Conservation (phyloP, 2,113 vertebrate species). For the Papio anubis region DNA sequence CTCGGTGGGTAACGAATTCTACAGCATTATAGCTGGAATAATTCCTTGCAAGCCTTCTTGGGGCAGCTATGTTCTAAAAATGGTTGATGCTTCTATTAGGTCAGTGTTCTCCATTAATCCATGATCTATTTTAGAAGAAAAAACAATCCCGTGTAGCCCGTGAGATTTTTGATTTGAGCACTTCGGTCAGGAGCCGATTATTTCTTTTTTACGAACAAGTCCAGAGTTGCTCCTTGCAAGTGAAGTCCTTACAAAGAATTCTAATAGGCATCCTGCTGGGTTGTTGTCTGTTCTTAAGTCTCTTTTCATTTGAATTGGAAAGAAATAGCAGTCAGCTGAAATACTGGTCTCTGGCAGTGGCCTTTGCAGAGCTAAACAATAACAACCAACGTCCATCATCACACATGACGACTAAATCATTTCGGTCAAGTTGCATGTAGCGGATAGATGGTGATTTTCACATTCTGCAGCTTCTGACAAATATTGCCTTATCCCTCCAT, state of each 20-base stretch:
- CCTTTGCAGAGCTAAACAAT: constrained; percentile 62
- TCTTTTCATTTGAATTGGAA: constrained; percentile 73
- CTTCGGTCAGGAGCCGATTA: constrained; percentile 28
- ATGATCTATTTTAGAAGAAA: constrained; percentile 56
- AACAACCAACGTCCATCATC: constrained; percentile 58
- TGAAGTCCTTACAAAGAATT: constrained; percentile 70
- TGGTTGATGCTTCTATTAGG: not conserved
- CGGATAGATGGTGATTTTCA: constrained; percentile 51
- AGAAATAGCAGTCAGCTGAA: constrained; percentile 62
- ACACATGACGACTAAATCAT: constrained; percentile 30
- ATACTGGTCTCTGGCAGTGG: constrained; percentile 60
- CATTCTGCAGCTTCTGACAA: constrained; percentile 40
- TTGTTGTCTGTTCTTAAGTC: constrained; percentile 65
- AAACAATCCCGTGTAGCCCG: not conserved
- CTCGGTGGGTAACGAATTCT: not conserved
- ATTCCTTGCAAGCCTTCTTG: constrained; percentile 47
- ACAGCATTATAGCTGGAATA: not conserved
- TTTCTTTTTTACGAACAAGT: constrained; percentile 43
- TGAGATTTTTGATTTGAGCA: constrained; percentile 67
- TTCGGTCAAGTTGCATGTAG: constrained; percentile 30
- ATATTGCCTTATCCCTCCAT: not conserved
- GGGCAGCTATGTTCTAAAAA: constrained; percentile 48
- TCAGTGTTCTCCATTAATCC: constrained; percentile 59
- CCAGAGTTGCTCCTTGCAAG: constrained; percentile 61
- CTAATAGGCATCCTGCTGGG: constrained; percentile 73